phyloP scores from a whole-genome alignment of 2,113 vertebrate species.

The Grammomys dolichurus region DNA sequence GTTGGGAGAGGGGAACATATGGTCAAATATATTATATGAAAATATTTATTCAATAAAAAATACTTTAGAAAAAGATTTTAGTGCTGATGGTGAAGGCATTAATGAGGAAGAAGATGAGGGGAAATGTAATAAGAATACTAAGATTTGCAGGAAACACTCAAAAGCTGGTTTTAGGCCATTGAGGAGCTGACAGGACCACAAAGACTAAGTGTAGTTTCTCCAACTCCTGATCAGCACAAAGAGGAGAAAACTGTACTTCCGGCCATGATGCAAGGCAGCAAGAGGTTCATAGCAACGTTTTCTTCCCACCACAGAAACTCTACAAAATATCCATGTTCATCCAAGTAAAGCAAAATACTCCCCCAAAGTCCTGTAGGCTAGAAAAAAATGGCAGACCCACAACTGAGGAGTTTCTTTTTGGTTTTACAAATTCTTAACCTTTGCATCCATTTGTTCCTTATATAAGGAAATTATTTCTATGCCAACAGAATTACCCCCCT shows the following conservation, averaged over 20 bases:
- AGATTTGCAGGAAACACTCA: no score
- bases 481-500: neutral
- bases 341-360: neutral
- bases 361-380: neutral
- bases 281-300: neutral
- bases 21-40: neutral
- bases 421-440: constrained; percentile 14
- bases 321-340: neutral
- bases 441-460: neutral
- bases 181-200: neutral
- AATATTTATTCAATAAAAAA: neutral
- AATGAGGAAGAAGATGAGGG: neutral
- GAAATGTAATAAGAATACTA: neutral
- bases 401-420: neutral
- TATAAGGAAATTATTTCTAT: neutral
- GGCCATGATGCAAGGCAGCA: neutral
- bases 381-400: neutral
- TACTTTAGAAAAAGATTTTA: neutral
- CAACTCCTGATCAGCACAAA: neutral
- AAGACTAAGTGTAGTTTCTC: neutral
- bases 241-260: neutral
- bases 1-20: neutral
- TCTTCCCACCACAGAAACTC: neutral
- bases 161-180: neutral
- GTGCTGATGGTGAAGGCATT: neutral